Evolutionary conservation across 2,888 invertebrate genomes (phyloP), one percentile per base, ranked within the genome.

Genomic region (Phasia obesa): DNA sequence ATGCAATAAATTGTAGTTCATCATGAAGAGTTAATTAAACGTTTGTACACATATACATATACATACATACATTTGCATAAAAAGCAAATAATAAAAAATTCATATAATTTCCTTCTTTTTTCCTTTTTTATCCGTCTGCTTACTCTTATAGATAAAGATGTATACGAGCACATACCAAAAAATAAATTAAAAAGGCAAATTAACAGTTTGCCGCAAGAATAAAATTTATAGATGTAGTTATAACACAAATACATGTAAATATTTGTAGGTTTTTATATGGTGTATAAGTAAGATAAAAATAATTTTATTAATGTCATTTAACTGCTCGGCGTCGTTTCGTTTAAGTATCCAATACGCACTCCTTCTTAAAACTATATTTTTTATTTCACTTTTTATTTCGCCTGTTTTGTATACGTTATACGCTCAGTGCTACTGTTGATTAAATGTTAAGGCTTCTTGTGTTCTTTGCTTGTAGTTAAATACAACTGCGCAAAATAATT

Each of bases 11-110:
- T 65, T 73, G 25, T n/a, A 53, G 59, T 73, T 79, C 64, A 53
- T 67, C 59, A 19, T 19, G 51, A 11, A 42, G 19, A 59, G 73
- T 65, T 67, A 51, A 79, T 79, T 67, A 71, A 78, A 65, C 49
- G 13, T 9, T 17, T 19, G 17, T 31, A 47, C 35, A 35, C n/a
- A n/a, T n/a, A n/a, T 23, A 15, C 17, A 9, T 2, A n/a, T 25
- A 9, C 11, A 53, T 9, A 23, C 15, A 51, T 11, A 53, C 6
- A 21, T 47, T 13, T 11, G 5, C 47, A 35, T 15, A 4, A 51
- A 21, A 35, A 62, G 25, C n/a, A n/a, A 13, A 70, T 42, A 42
- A 15, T 13, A n/a, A 42, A 42, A 27, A 70, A 59, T 57, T n/a
- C 17, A 53, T 17, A 53, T 42, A 44, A 47, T 38, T 42, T 38